Evolutionary conservation across 2,113 vertebrate genomes (phyloP).

Genomic region (Condylura cristata): DNA sequence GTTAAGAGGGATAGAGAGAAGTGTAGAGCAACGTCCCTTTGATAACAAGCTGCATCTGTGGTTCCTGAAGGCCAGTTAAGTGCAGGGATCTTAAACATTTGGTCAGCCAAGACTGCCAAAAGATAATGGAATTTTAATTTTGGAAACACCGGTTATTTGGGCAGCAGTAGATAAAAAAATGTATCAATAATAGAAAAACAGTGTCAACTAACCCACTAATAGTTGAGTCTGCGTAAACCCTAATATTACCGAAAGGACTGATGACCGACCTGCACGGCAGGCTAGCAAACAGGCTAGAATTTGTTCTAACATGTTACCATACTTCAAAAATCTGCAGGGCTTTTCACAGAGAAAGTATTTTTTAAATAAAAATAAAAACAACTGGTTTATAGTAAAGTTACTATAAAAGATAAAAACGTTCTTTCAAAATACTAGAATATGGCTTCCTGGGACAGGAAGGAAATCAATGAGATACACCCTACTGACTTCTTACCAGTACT

Average conservation of each 20-base stretch:
- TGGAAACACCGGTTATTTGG: neutral
- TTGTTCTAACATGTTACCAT: neutral
- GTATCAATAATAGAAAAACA: neutral
- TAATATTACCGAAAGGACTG: slow-evolving; percentile 4
- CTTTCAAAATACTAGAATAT: slow-evolving; percentile 49
- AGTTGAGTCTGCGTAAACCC: neutral
- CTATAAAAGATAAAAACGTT: neutral
- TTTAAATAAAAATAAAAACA: slow-evolving; percentile 22
- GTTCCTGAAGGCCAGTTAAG: neutral
- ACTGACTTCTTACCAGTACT: slow-evolving; percentile 44
- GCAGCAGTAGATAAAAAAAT: neutral
- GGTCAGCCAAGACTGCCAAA: neutral
- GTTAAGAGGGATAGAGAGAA: neutral
- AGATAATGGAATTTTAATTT: neutral
- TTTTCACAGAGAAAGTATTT: slow-evolving; percentile 1
- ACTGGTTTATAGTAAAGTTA: slow-evolving; percentile 11
- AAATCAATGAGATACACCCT: slow-evolving; percentile 61
- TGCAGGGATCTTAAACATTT: neutral
- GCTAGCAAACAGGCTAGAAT: neutral
- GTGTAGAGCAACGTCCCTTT: neutral
- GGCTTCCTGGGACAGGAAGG: slow-evolving; percentile 67
- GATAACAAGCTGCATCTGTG: neutral
- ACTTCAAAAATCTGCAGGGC: neutral
- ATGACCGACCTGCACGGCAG: neutral
- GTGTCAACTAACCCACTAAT: neutral